Evolutionary conservation across 2,888 invertebrate species (phyloP), one percentile per base, ranked within the genome.

Genomic region (Ormyrus nitidulus): DNA sequence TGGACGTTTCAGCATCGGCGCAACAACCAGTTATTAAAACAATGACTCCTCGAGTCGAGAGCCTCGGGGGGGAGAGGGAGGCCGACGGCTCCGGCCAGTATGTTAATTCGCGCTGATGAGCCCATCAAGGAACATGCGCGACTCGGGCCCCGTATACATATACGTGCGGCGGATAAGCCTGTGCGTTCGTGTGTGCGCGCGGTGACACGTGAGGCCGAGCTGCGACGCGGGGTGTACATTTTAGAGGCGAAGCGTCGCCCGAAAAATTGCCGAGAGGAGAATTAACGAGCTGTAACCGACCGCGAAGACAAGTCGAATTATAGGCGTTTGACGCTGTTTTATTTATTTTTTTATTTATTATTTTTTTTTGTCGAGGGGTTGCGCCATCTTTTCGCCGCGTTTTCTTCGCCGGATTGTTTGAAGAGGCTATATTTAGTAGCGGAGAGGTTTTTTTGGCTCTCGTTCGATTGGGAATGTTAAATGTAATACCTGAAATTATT

Each of bases 81-180:
- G 34, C 34, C 34, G 34, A 34, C 51, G 13, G 87, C 86, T 86
- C 34, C 85, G 87, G 88, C 89, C 86, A 87, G 89, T 90, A 90
- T 90, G 90, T 89, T 90, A 90, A 90, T 89, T 90, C 88, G 85
- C 89, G 85, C 87, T 89, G 89, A 90, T 90, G 89, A 90, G 89
- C 89, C 89, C 89, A 89, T 90, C 89, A 89, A 86, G 84, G 87
- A 88, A 88, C 87, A 89, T 89, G 88, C 87, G 86, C 84, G 65
- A 34, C 34, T 34, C 66, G 62, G 19, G n/a, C 49, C 49, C 49
- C 7, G 5, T 49, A 1, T 65, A 13, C 7, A 5, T n/a, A 11
- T 2, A 34, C 34, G 34, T 4, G 34, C 34, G 34, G 19, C 19
- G 19, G 19, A 34, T 34, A 34, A 34, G 34, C 34, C 34, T 2